These are phyloP conservation scores for Phrynosoma platyrhinos DNA, from an alignment of 2,113 vertebrate genomes.

Conservation along the genomic window DNA sequence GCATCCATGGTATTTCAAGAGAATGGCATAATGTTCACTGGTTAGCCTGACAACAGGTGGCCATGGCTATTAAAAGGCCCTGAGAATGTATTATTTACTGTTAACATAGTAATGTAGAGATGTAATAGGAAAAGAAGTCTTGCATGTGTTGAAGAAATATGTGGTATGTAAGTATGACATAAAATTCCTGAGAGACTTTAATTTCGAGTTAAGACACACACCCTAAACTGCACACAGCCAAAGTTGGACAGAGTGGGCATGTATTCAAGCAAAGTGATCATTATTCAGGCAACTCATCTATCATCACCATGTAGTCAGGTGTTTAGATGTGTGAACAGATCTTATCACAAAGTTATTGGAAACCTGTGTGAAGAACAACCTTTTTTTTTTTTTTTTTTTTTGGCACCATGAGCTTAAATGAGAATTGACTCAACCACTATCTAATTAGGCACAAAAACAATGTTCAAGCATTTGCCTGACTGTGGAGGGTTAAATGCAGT, in stretches of 20 bases:
- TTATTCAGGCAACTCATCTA: neutral
- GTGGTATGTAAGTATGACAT: slow-evolving; percentile 6
- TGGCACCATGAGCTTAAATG: neutral
- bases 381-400: no score
- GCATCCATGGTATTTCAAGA: slow-evolving; percentile 18
- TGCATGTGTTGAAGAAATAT: slow-evolving; percentile 24
- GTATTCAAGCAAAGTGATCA: neutral
- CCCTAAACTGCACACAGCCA: neutral
- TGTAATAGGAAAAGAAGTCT: slow-evolving; percentile 49
- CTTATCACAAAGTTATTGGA: neutral
- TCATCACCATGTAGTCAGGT: neutral
- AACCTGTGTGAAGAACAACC: neutral
- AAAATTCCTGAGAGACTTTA: neutral
- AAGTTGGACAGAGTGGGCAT: neutral
- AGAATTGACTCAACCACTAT: neutral
- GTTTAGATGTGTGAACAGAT: neutral
- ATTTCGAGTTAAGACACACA: neutral
- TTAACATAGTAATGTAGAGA: slow-evolving; percentile 50
- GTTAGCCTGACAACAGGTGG: slow-evolving; percentile 53
- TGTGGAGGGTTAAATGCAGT: no score
- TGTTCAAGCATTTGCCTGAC: no score
- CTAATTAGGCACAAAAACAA: neutral
- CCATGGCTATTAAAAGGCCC: slow-evolving; percentile 56
- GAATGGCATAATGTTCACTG: slow-evolving; percentile 43
- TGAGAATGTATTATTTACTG: slow-evolving; percentile 16